phyloP scores from a whole-genome alignment of 2,113 vertebrate species.

The mouse (Mus musculus) region DNA sequence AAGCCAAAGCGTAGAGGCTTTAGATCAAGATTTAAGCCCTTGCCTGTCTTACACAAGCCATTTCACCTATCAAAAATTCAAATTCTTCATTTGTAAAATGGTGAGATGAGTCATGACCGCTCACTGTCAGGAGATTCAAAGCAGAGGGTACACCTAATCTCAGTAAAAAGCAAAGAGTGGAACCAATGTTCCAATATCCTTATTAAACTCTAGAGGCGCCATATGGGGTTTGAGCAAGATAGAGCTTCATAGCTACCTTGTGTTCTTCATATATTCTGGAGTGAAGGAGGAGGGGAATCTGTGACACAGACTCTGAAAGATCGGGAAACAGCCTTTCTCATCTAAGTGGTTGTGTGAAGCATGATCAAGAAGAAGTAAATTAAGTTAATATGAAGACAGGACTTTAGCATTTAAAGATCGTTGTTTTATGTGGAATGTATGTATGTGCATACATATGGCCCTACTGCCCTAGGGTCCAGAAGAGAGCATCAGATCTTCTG shows the following conservation, averaged over 20 bases:
- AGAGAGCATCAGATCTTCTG: not conserved
- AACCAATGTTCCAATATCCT: not conserved
- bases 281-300: not conserved
- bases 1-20: not conserved
- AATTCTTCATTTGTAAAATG: conserved; percentile 19
- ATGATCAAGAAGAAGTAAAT: not conserved
- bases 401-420: not conserved
- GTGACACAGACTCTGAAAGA: not conserved
- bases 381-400: not conserved
- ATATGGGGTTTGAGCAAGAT: not conserved
- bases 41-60: conserved; percentile 30
- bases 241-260: conserved; percentile 32
- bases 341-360: not conserved
- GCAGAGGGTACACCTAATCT: not conserved
- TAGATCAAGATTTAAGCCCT: conserved; percentile 52
- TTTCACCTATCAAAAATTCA: conserved; percentile 40
- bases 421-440: not conserved
- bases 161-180: not conserved
- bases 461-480: not conserved
- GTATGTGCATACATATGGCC: too few relatives aligned
- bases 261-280: not conserved
- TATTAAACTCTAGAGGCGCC: not conserved
- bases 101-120: not conserved
- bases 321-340: not conserved
- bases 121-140: not conserved